Percentiles rank a stretch among this genome's conserved stretches.
Evolutionary conservation across 2,888 invertebrate genomes (phyloP).

Genomic region (Acrobasis consociella): DNA sequence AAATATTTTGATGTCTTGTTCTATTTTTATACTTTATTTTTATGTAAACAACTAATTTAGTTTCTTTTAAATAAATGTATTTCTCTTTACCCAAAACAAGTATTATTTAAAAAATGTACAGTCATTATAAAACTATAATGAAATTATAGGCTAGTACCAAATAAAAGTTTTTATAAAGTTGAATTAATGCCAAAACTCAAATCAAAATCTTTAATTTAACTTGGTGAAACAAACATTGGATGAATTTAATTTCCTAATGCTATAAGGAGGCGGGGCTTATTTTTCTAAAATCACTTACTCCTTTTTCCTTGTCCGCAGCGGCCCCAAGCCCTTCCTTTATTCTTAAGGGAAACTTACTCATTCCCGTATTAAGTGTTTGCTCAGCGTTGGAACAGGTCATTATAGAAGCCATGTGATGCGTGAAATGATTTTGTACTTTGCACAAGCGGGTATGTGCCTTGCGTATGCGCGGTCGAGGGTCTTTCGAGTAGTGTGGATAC

Average conservation of each 20-base stretch:
- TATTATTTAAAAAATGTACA: too few species aligned
- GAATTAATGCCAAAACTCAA: too few species aligned
- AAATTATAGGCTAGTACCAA: too few species aligned
- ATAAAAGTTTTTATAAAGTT: too few species aligned
- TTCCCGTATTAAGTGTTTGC: slow-evolving; percentile 71
- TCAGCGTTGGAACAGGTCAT: slow-evolving; percentile 71
- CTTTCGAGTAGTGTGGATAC: slow-evolving; percentile 47
- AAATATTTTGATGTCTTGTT: too few species aligned
- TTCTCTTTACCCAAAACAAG: too few species aligned
- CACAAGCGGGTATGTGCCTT: slow-evolving; percentile 64
- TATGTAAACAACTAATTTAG: too few species aligned
- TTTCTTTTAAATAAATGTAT: too few species aligned
- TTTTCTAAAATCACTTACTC: slow-evolving; percentile 14
- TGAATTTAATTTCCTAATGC: slow-evolving; percentile 15
- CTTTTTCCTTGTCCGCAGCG: slow-evolving; percentile 8
- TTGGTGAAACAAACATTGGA: not conserved
- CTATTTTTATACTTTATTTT: too few species aligned
- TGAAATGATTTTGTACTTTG: slow-evolving; percentile 83
- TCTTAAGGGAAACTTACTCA: slow-evolving; percentile 52
- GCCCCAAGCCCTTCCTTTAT: slow-evolving; percentile 22
- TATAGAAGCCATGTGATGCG: slow-evolving; percentile 79
- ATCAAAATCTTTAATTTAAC: too few species aligned
- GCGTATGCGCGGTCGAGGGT: slow-evolving; percentile 60
- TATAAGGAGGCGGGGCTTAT: not conserved
- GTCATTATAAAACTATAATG: too few species aligned